Base-by-base conservation (phyloP, 2,113 vertebrate species). In the Ctenomys sociabilis region DNA sequence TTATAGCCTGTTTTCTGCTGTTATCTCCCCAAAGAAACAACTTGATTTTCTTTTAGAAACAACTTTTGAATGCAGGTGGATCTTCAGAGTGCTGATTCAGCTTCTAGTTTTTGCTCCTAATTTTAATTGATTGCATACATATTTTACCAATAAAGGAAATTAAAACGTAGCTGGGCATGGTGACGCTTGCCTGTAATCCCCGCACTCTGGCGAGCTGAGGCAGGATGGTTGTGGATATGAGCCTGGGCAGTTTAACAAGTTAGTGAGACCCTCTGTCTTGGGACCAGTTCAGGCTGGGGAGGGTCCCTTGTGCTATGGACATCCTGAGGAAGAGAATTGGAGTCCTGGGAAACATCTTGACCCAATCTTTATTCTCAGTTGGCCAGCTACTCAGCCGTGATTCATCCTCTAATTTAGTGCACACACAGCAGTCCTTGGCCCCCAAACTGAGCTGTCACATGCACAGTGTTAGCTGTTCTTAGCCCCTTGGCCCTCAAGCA, bases 81-180 rank as follows among this genome's bases (percentile, higher is more conserved):
- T 82, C 45, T 75, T 43, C 59, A 40, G 90, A 92, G 45, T 64
- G 49, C 68, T 92, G 66, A 64, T 90, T 81, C 66, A 95, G 75
- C 61, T 73, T 22, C 37, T 73, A 26, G 59, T 82, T 78, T 93
- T 95, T 49, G 85, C 37, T 81, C 80, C 30, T 45, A 13, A 37
- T 61, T 82, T 75, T 8, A 49, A 32, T 49, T 30, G 75, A 43
- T 11, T 64, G 63, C 73, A 91, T 82, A 68, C 57, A 81, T 83
- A 80, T 83, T 85, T 72, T 85, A 83, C 90, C 73, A 81, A 35
- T 73, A 95, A 92, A 82, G 40, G 64, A 78, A 94, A 72, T 94
- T 45, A 75, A 93, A 84, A 86, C 52, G 52, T 49, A 49, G 75
- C 14, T 49, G 14, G 75, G 3, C 1, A 1, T 17, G 43, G 28